Percentiles rank a stretch among this genome's conserved stretches.
Evolutionary conservation across 2,888 invertebrate genomes (phyloP).

Genomic region (Erpobdella octoculata): DNA sequence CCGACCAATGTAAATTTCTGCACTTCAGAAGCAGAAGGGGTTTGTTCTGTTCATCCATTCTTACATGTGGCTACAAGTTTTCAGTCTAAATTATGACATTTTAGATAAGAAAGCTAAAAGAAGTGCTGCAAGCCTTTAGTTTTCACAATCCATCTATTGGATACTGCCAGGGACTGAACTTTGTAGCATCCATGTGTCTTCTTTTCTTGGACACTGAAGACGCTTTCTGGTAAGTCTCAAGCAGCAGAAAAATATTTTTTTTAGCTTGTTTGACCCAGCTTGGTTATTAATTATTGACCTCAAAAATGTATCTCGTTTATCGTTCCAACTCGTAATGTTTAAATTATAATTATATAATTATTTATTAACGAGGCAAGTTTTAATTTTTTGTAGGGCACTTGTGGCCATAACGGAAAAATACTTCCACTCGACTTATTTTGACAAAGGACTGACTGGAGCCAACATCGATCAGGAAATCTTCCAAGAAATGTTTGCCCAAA

Average conservation of each 20-base stretch:
- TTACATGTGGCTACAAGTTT: not conserved
- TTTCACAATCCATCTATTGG: conserved; percentile 55
- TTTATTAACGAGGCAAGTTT: too few species aligned
- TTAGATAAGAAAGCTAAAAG: conserved; percentile 54
- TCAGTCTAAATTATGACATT: not conserved
- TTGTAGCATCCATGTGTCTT: conserved; percentile 55
- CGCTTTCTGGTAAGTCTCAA: conserved; percentile 55
- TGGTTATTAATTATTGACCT: not conserved
- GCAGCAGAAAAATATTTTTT: too few species aligned
- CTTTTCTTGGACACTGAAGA: conserved; percentile 56
- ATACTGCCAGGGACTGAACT: conserved; percentile 59
- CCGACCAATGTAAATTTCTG: conserved; percentile 56
- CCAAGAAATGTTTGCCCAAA: conserved; percentile 53
- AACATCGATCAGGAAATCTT: conserved; percentile 56
- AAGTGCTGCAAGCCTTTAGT: conserved; percentile 56
- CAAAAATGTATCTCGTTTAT: not conserved
- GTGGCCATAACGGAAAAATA: conserved; percentile 56
- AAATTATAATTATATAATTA: not conserved
- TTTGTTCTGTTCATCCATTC: conserved; percentile 41
- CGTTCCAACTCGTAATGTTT: not conserved
- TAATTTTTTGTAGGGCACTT: conserved; percentile 49
- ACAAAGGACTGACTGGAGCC: conserved; percentile 55
- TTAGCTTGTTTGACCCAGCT: not conserved
- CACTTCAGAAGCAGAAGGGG: conserved; percentile 54
- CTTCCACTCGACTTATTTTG: conserved; percentile 55